Conservation (phyloP, 1,140 invertebrate genomes). For the Idris sp. region DNA sequence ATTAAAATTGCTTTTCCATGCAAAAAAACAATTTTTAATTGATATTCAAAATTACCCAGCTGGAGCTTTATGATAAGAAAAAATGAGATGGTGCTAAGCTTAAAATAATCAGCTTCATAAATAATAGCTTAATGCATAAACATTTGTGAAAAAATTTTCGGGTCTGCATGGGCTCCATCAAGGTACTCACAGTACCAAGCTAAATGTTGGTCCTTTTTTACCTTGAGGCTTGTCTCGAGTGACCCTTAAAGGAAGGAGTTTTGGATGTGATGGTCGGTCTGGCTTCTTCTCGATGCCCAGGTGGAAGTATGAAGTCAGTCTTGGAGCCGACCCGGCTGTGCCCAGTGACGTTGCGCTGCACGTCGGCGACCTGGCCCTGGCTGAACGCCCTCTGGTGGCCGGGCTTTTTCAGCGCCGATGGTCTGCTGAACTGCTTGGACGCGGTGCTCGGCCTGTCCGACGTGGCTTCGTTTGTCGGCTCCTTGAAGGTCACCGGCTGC, state of each 20-base stretch:
- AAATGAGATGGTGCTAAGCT: too few relatives aligned
- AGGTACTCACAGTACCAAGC: too few relatives aligned
- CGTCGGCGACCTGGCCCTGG: constrained; percentile 88
- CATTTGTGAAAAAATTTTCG: too few relatives aligned
- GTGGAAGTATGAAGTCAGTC: constrained; percentile 92
- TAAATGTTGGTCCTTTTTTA: too few relatives aligned
- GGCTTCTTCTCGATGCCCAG: constrained; percentile 83
- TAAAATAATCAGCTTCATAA: too few relatives aligned
- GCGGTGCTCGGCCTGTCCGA: constrained; percentile 49
- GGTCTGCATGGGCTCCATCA: too few relatives aligned
- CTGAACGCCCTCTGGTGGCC: constrained; percentile 91
- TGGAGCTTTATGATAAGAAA: too few relatives aligned
- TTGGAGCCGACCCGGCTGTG: constrained; percentile 89
- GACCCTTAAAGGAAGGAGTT: constrained; percentile 76
- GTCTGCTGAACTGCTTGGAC: constrained; percentile 76
- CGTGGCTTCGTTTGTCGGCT: not conserved
- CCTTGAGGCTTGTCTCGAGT: constrained; percentile 81
- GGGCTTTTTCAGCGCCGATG: constrained; percentile 84
- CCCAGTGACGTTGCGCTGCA: constrained; percentile 78
- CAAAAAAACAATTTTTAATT: too few relatives aligned
- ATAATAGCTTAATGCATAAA: too few relatives aligned
- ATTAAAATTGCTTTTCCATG: too few relatives aligned
- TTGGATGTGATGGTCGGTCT: constrained; percentile 73
- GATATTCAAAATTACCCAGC: too few relatives aligned
- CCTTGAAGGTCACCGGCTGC: constrained; percentile 22